Percentiles rank a stretch among this genome's conserved stretches.
Evolutionary conservation across 2,113 vertebrate genomes (phyloP).

Genomic region (Bambusicola thoracicus): DNA sequence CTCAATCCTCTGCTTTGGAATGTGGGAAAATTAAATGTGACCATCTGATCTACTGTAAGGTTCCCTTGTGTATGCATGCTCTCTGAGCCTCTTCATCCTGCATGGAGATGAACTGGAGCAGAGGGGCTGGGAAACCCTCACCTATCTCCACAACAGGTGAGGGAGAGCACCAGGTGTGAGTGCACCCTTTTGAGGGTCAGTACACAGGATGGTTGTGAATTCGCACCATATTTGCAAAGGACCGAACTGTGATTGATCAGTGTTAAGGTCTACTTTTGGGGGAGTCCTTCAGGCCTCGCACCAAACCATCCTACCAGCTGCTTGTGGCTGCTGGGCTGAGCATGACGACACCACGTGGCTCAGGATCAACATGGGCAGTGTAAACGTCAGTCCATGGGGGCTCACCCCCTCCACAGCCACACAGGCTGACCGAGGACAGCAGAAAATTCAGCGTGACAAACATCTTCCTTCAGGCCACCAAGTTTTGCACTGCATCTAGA

Average conservation of each 20-base stretch:
- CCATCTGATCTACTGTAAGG: background rate
- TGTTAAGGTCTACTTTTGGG: background rate
- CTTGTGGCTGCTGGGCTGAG: background rate
- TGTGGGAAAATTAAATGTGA: background rate
- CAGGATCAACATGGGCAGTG: background rate
- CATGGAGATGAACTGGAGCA: background rate
- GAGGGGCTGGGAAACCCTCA: background rate
- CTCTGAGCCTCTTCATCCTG: background rate
- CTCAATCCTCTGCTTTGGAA: background rate
- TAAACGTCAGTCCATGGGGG: background rate
- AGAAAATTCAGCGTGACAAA: background rate
- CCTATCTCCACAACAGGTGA: background rate
- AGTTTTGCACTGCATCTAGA: background rate
- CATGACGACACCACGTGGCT: no score
- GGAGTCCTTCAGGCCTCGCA: background rate
- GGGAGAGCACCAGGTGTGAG: background rate
- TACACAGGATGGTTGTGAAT: background rate
- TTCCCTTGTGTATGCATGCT: background rate
- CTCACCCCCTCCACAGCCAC: background rate
- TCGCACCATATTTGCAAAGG: background rate
- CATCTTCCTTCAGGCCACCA: no score
- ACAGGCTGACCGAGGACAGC: background rate
- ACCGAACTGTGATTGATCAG: background rate
- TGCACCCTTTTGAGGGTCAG: background rate
- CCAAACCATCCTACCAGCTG: background rate